Conservation (phyloP, 2,113 vertebrate species). For the Hippotragus niger region DNA sequence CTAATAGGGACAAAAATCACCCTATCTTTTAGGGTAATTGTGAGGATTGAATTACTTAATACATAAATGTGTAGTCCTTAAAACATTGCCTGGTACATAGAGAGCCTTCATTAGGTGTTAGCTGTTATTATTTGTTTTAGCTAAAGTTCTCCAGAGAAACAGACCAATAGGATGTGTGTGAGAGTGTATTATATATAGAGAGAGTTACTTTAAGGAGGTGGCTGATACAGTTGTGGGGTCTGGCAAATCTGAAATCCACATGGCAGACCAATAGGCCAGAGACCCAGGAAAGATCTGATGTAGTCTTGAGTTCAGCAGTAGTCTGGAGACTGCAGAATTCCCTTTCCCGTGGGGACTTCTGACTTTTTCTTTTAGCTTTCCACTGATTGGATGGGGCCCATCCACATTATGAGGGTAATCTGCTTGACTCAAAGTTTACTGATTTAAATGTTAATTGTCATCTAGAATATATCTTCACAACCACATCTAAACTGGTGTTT, state of each 20-base stretch:
- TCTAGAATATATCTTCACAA: background rate
- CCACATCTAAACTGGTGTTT: background rate
- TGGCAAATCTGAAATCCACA: background rate
- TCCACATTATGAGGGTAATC: background rate
- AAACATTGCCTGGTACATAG: background rate
- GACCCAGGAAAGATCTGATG: background rate
- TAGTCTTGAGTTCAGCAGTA: background rate
- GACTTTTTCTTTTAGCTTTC: background rate
- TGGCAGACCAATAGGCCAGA: background rate
- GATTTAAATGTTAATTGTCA: background rate
- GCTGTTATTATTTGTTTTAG: background rate
- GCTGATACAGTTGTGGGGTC: background rate
- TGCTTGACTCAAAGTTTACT: background rate
- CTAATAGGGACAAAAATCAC: background rate
- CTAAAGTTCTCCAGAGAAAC: background rate
- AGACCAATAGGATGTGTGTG: background rate
- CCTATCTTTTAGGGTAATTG: background rate
- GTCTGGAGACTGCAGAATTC: background rate
- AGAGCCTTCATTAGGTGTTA: background rate
- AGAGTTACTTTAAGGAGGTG: slow-evolving; percentile 4
- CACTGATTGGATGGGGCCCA: background rate
- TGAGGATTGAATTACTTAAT: background rate
- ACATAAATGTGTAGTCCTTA: background rate
- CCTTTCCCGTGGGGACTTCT: background rate
- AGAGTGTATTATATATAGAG: fast-evolving